Base-by-base conservation (phyloP, 2,113 vertebrate genomes). In the Pampusana beccarii region DNA sequence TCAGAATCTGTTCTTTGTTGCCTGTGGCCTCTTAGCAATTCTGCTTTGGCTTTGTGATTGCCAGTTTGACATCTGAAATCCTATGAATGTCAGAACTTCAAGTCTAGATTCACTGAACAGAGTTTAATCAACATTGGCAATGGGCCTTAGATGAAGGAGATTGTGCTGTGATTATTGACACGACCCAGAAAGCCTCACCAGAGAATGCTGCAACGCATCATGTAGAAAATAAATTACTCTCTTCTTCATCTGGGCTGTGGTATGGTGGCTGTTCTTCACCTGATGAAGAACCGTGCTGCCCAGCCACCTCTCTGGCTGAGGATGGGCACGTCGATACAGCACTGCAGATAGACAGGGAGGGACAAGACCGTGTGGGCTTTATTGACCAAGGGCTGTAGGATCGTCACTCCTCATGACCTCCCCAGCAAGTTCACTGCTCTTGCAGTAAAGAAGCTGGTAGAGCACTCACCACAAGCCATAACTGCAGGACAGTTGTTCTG, bases 1-100 rank as follows among this genome's bases (percentile, higher is more conserved):
- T 96, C 56, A 89, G 87, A 96, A 93, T 96, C 85, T 95, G 80
- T 91, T 88, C 77, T 69, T 26, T 70, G 64, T 66, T 86, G 88
- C 67, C 84, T 60, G 44, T 97, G 97, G 88, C 74, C 40, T 70
- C 48, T 40, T 34, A 66, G 77, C 64, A 93, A 42, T 53, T 86
- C 58, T 88, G 17, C 33, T 95, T 96, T 67, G 93, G 92, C 65
- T 67, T 33, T 82, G 66, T 90, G 62, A 51, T 60, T 92, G 66
- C 54, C 73, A 57, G 18, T 71, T 58, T 91, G 74, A 64, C 64
- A 80, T 82, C 46, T 77, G 70, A 93, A 96, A 86, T 90, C 70
- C 46, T 84, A 4, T 26, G 34, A 79, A 79, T 1, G 4, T 92
- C 60, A 80, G 54, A 86, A 73, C 90, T 93, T 90, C 38, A 80